A percentile compares a stretch with the other conserved stretches of the same genome.
phyloP scores from a whole-genome alignment of 2,113 vertebrate genomes.

The Grammomys dolichurus region DNA sequence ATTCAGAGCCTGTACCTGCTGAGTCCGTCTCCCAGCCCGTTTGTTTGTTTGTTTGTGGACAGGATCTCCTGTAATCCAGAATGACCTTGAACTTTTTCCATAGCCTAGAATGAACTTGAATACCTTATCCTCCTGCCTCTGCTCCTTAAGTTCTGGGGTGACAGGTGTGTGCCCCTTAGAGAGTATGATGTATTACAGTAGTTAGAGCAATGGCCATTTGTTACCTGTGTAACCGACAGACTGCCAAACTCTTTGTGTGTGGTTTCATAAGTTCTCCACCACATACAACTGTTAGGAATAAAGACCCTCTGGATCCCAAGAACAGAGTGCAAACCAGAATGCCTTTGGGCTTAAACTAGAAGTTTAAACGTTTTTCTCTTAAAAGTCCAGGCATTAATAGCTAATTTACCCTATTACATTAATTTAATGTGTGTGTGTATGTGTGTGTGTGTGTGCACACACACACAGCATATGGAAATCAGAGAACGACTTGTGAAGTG shows the following conservation, averaged over 20 bases:
- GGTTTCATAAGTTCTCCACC: not conserved
- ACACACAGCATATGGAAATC: not conserved
- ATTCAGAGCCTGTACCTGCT: not conserved
- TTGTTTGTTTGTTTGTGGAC: not conserved
- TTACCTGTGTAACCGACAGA: not conserved
- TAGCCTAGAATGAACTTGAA: not conserved
- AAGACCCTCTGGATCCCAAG: not conserved
- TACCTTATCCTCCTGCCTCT: too few relatives aligned
- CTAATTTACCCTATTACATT: not conserved
- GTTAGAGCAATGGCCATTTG: not conserved
- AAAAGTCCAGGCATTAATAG: not conserved
- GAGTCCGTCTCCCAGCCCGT: too few relatives aligned
- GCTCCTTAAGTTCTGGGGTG: not conserved
- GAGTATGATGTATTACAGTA: fast-evolving
- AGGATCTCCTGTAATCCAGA: not conserved
- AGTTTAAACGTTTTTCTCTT: not conserved
- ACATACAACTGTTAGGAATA: not conserved
- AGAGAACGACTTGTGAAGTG: not conserved
- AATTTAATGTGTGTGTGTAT: not conserved
- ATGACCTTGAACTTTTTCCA: not conserved
- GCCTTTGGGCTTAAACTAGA: not conserved
- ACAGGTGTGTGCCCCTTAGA: not conserved
- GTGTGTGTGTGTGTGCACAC: not conserved
- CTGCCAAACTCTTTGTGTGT: not conserved
- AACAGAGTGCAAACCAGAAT: not conserved